phyloP scores from a whole-genome alignment of 2,888 invertebrate genomes.

The Philaethria dido region DNA sequence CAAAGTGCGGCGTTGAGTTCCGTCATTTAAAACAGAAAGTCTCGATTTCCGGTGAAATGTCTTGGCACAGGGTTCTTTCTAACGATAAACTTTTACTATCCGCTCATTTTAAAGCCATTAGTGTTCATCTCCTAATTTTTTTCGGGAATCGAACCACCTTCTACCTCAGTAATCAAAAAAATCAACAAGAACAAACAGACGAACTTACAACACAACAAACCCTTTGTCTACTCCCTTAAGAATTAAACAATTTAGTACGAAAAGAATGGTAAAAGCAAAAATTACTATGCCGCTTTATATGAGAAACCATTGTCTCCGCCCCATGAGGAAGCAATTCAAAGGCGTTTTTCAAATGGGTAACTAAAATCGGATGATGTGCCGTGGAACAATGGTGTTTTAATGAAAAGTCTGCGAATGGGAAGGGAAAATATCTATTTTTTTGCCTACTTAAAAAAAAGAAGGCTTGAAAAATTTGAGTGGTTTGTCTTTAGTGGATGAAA shows the following conservation, averaged over 20 bases:
- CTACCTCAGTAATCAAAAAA: no score
- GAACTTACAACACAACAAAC: not conserved
- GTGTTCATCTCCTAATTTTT: no score
- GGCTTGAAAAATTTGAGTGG: no score
- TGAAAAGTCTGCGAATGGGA: conserved; percentile 52
- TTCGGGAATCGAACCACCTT: no score
- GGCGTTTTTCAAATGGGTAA: conserved; percentile 26
- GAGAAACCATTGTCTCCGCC: conserved; percentile 18
- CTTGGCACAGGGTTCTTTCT: no score
- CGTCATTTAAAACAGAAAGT: no score
- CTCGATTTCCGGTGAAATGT: no score
- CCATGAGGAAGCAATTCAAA: conserved; percentile 23
- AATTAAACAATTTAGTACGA: conserved; percentile 19
- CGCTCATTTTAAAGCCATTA: no score
- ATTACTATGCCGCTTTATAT: conserved; percentile 8
- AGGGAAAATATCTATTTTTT: conserved; percentile 16
- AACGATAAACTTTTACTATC: no score
- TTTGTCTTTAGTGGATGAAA: no score
- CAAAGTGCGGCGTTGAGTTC: no score
- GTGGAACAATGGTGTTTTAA: conserved; percentile 57
- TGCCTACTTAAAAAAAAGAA: conserved; percentile 29
- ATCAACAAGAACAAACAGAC: not conserved
- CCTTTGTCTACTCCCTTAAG: not conserved
- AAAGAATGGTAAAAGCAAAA: conserved; percentile 12
- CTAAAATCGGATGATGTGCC: conserved; percentile 40